A percentile compares a stretch with the other conserved stretches of the same genome.
Conservation (phyloP, 2,113 vertebrate species). For the Labeo rohita region DNA sequence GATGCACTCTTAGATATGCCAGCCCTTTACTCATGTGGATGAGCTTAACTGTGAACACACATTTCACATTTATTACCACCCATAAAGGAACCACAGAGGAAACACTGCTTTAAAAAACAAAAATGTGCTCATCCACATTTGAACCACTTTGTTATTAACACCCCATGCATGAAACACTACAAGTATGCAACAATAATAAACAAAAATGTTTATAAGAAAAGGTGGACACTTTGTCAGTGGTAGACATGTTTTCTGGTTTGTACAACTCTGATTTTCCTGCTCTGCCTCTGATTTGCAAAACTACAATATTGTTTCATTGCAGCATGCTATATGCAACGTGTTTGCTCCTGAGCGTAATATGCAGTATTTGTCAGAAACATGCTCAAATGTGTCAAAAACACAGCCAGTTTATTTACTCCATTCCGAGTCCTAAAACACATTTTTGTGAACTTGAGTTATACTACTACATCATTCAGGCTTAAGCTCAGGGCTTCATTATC, state of each 20-base stretch:
- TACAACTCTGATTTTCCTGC: background rate
- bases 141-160: background rate
- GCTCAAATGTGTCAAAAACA: background rate
- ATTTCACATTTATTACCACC: background rate
- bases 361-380: background rate
- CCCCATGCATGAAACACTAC: background rate
- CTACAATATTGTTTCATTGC: background rate
- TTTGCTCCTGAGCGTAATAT: background rate
- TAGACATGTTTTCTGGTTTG: background rate
- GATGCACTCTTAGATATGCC: background rate
- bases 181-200: background rate
- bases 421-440: background rate
- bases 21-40: background rate
- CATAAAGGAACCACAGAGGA: background rate
- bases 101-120: background rate
- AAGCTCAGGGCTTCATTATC: too few species aligned
- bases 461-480: too few species aligned
- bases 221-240: background rate
- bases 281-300: background rate
- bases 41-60: background rate
- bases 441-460: background rate
- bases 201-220: background rate
- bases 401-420: background rate
- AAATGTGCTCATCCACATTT: background rate
- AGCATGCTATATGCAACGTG: background rate